Base-by-base conservation (phyloP, 1,140 invertebrate species). In the Drosophila arizonae region DNA sequence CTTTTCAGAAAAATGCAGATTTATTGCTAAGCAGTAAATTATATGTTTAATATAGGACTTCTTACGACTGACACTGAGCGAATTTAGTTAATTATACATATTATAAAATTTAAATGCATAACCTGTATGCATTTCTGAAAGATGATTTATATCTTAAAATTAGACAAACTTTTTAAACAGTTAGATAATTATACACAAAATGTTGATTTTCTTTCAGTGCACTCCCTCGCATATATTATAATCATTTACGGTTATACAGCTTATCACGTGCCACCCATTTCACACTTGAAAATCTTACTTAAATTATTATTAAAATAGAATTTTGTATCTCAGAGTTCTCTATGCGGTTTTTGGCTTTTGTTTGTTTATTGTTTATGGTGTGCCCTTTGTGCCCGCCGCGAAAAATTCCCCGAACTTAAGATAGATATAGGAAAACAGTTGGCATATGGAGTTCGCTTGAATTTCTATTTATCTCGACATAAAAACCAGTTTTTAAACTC, bases 401-500 rank as follows among this genome's bases (percentile, higher is more conserved):
- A 13, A 24, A 11, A 57, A 46, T 66, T 66, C 63, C 41, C 17
- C 26, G 63, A 56, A 57, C 30, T 55, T 33, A 11, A 55, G 10
- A 54, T 41, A n/a, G 26, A 5, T 28, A 17, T 36, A 26, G 28
- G 45, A 21, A 45, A 43, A 55, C 36, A 54, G n/a, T 30, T 45
- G 11, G 13, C 13, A 41, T 45, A 8, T 43, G 43, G 51, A 66
- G 55, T 66, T 57, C 52, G 13, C 17, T 24, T 46, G 63, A 57
- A 46, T 57, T 56, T 15, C 52, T 45, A n/a, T 10, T 17, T 65
- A 30, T 36, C 9, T 36, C 60, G 15, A 13, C 4, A 15, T 30
- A n/a, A 46, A 63, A 65, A 56, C 63, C 11, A 33, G 63, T 56
- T 65, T 65, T 28, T 17, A 17, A 17, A 17, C 17, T 17, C 17